These are phyloP conservation scores for Schizothorax lantsangensis DNA, from an alignment of 2,797 vertebrate genomes.

Conservation along the genomic window DNA sequence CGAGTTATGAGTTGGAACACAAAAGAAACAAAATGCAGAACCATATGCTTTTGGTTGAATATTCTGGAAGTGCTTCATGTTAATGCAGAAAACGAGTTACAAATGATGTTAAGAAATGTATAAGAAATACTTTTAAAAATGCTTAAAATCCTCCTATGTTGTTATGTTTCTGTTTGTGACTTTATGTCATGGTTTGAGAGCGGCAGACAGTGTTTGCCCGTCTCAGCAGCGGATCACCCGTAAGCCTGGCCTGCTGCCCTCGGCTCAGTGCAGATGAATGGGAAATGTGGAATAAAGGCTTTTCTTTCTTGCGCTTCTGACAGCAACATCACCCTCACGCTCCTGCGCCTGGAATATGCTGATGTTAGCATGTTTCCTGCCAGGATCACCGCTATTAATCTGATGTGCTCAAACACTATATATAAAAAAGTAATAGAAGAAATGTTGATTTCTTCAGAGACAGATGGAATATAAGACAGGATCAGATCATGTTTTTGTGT, in stretches of 20 bases:
- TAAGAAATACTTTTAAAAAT: not conserved
- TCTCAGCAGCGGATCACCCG: slow-evolving; percentile 17
- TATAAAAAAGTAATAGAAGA: not conserved
- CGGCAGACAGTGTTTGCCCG: not conserved
- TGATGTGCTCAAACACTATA: slow-evolving; percentile 23
- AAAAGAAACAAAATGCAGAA: not conserved
- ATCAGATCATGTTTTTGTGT: not conserved
- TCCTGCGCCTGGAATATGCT: slow-evolving; percentile 20
- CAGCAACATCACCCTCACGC: slow-evolving; percentile 31
- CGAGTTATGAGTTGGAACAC: not conserved
- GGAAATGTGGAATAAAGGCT: slow-evolving; percentile 41
- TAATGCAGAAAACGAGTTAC: not conserved
- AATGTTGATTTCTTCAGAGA: not conserved
- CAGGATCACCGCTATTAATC: slow-evolving; percentile 10
- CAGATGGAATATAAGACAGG: not conserved
- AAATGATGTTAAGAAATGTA: not conserved
- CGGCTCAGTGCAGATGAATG: slow-evolving; percentile 37
- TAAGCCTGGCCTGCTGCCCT: slow-evolving; percentile 25
- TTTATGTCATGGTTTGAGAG: not conserved
- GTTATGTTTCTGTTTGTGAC: slow-evolving; percentile 2
- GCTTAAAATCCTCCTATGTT: not conserved
- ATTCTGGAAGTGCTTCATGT: not conserved
- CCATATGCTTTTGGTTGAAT: not conserved
- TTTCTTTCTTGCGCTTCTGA: slow-evolving; percentile 27
- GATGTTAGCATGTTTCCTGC: slow-evolving; percentile 24